phyloP scores from a whole-genome alignment of 2,113 vertebrate species.

The Cinclus cinclus region DNA sequence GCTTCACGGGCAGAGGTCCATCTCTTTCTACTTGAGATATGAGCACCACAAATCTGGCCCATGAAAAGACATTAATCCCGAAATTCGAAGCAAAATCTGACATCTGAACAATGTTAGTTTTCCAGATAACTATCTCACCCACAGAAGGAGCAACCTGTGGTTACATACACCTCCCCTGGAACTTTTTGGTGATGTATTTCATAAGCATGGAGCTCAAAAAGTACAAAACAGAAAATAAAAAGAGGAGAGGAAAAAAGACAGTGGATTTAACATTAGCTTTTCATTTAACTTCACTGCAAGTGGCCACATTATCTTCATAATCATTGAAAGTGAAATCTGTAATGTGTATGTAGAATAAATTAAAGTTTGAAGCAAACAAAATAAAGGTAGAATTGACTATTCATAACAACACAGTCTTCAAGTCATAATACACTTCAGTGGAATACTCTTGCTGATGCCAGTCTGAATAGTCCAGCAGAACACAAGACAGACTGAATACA shows the following conservation, averaged over 20 bases:
- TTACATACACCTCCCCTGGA: slow-evolving; percentile 8
- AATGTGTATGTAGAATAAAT: slow-evolving; percentile 3
- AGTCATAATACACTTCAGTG: not conserved
- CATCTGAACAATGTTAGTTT: not conserved
- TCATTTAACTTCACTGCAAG: not conserved
- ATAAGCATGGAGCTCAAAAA: slow-evolving; percentile 15
- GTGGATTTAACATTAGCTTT: not conserved
- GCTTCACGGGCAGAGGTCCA: not conserved
- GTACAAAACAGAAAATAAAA: not conserved
- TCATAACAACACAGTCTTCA: not conserved
- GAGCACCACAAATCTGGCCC: not conserved
- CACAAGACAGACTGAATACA: not conserved
- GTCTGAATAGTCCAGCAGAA: slow-evolving; percentile 6
- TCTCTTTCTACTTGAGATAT: not conserved
- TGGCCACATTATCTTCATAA: not conserved
- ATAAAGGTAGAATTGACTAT: slow-evolving; percentile 1
- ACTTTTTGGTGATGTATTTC: slow-evolving; percentile 43
- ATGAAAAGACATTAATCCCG: not conserved
- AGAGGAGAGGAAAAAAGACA: not conserved
- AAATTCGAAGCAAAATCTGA: not conserved
- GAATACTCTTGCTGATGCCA: not conserved
- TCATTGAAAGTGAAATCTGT: not conserved
- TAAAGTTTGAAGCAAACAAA: slow-evolving; percentile 49
- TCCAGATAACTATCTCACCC: slow-evolving; percentile 14
- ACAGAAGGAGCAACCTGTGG: slow-evolving; percentile 25